Percentiles rank a stretch among this genome's conserved stretches.
phyloP scores from a whole-genome alignment of 2,888 invertebrate genomes.

The Drosophila borborema region DNA sequence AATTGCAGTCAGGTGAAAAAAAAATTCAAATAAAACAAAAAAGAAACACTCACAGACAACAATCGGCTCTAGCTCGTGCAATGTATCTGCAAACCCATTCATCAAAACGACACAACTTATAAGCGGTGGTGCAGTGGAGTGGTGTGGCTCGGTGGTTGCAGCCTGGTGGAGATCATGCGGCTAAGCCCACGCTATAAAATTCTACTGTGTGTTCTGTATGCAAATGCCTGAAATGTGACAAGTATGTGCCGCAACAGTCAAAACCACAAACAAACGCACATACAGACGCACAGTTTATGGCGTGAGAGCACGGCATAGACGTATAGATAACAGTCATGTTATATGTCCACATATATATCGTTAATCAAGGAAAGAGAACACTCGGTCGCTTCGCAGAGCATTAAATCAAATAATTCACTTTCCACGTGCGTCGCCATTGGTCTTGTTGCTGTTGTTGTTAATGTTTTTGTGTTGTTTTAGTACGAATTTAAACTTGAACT shows the following conservation, averaged over 20 bases:
- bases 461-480: constrained; percentile 16
- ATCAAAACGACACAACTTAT: constrained; percentile 32
- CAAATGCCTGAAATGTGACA: constrained; percentile 75
- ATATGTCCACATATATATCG: constrained; percentile 24
- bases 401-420: constrained; percentile 50
- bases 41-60: constrained; percentile 25
- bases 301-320: constrained; percentile 53
- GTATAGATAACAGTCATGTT: constrained; percentile 30
- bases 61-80: constrained; percentile 39
- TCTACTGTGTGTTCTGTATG: constrained; percentile 62
- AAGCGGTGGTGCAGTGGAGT: constrained; percentile 2
- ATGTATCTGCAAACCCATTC: constrained; percentile 53
- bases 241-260: constrained; percentile 50
- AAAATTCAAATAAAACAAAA: constrained; percentile 3
- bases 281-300: constrained; percentile 51
- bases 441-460: constrained; percentile 14
- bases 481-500: constrained; percentile 74
- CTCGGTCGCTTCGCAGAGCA: constrained; percentile 31
- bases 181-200: constrained; percentile 65
- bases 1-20: constrained; percentile 63
- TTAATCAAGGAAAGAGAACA: constrained; percentile 31
- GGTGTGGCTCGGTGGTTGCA: constrained; percentile 19
- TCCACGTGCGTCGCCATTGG: constrained; percentile 34
- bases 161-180: constrained; percentile 37
- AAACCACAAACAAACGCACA: constrained; percentile 39